Percentiles rank a stretch among this genome's conserved stretches.
phyloP scores from a whole-genome alignment of 2,113 vertebrate genomes.

The Trinectes maculatus region DNA sequence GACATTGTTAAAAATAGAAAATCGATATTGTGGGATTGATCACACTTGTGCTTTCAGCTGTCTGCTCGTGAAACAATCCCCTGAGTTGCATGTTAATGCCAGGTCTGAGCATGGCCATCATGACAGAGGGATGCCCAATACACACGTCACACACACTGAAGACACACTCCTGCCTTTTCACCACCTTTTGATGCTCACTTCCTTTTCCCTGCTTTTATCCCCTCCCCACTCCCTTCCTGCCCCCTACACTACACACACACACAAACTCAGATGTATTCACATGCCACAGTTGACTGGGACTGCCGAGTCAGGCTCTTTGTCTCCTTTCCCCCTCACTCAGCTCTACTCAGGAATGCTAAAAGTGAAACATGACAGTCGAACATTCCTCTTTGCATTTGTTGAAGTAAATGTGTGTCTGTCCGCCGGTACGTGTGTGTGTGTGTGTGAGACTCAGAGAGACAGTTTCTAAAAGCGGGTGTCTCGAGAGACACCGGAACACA shows the following conservation, averaged over 20 bases:
- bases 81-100: background rate
- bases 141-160: slow-evolving; percentile 1
- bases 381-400: slow-evolving; percentile 41
- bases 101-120: background rate
- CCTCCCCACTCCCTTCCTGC: background rate
- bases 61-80: too few species aligned
- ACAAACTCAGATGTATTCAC: slow-evolving; percentile 14
- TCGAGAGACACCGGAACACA: background rate
- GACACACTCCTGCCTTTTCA: background rate
- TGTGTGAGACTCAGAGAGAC: background rate
- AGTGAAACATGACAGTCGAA: slow-evolving; percentile 63
- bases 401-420: background rate
- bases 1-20: too few species aligned
- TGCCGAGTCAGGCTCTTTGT: slow-evolving; percentile 36
- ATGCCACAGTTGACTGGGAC: slow-evolving; percentile 33
- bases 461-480: background rate
- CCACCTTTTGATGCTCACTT: slow-evolving; percentile 1
- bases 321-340: background rate
- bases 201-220: slow-evolving; percentile 9
- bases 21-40: too few species aligned
- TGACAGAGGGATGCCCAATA: background rate
- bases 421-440: background rate
- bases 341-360: slow-evolving; percentile 42
- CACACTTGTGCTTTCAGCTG: too few species aligned
- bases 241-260: slow-evolving; percentile 1